phyloP scores from a whole-genome alignment of 2,888 invertebrate species.

The Eupithecia exiguata region DNA sequence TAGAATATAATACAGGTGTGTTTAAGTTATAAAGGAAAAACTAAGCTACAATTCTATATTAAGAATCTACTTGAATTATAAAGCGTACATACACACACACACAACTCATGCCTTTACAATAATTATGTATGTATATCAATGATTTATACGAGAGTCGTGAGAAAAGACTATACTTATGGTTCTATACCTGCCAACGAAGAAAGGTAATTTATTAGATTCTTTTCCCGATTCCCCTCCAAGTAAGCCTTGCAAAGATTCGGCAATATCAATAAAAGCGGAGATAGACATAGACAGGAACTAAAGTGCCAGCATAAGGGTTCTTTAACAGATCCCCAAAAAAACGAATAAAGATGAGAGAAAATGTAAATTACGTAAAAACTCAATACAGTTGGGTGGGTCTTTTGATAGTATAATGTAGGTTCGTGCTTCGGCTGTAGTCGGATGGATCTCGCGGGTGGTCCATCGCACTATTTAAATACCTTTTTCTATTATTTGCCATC shows the following conservation, averaged over 20 bases:
- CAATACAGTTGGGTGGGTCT: conserved; percentile 69
- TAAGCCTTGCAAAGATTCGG: conserved; percentile 14
- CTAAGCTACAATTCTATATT: not conserved
- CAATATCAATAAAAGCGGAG: conserved; percentile 39
- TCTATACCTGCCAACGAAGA: conserved; percentile 9
- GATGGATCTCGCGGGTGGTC: conserved; percentile 78
- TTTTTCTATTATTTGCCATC: conserved; percentile 78
- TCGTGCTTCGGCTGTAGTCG: conserved; percentile 67
- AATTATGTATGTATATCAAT: not conserved
- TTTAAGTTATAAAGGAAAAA: not conserved
- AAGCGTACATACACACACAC: not conserved
- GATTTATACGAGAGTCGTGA: not conserved
- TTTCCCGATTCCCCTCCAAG: not conserved
- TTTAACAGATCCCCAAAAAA: conserved; percentile 46
- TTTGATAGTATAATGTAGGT: conserved; percentile 78
- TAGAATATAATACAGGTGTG: conserved; percentile 4
- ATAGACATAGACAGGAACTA: conserved; percentile 25
- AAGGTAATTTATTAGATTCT: conserved; percentile 12
- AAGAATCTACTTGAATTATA: not conserved
- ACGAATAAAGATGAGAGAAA: conserved; percentile 59
- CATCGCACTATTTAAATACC: conserved; percentile 75
- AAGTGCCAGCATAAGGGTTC: conserved; percentile 17
- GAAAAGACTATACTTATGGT: not conserved
- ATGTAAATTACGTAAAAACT: conserved; percentile 79
- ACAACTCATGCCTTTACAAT: not conserved